Base-by-base conservation (phyloP, 2,888 invertebrate species). In the Diarsia dahlii region DNA sequence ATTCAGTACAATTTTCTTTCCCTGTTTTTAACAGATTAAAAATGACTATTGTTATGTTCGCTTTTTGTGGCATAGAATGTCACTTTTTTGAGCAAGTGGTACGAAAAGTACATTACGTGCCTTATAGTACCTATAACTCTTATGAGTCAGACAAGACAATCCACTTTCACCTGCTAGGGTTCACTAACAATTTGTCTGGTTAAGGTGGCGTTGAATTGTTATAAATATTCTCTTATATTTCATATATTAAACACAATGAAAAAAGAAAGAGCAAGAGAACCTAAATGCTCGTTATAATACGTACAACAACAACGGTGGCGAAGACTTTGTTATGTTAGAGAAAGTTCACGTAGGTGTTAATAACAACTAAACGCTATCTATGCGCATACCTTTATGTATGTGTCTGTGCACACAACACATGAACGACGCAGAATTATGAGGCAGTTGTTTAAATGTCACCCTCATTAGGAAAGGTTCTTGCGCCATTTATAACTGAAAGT, bases 371-470 rank as follows among this genome's bases (percentile, higher is more conserved):
- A 78, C 56, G 64, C 56, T 83, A 88, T 87, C 88, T 86, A 62
- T 77, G 34, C 64, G 75, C 79, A 87, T 82, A 39, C 39, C 39
- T 39, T 8, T 87, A 87, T 84, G 72, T 58, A 28, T 83, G 54
- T 71, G 39, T 58, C 20, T 82, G 70, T 81, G 67, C 84, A 84
- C 81, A 50, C 46, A 46, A 39, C n/a, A 82, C 87, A 89, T 78
- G 81, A 87, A 80, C 73, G 68, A 76, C 63, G 78, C 74, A 82
- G 76, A 89, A 84, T 87, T 89, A 88, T 89, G 84, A 89, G 83
- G 71, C 76, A 82, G 86, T 89, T 89, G 89, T 91, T 91, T 91
- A 92, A 94, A 94, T 93, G 93, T 91, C 92, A 92, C 76, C 85
- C 89, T 93, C 90, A 91, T 94, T 93, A 93, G 81, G 78, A 86